phyloP scores from a whole-genome alignment of 2,797 vertebrate genomes.

The Potorous gilbertii region DNA sequence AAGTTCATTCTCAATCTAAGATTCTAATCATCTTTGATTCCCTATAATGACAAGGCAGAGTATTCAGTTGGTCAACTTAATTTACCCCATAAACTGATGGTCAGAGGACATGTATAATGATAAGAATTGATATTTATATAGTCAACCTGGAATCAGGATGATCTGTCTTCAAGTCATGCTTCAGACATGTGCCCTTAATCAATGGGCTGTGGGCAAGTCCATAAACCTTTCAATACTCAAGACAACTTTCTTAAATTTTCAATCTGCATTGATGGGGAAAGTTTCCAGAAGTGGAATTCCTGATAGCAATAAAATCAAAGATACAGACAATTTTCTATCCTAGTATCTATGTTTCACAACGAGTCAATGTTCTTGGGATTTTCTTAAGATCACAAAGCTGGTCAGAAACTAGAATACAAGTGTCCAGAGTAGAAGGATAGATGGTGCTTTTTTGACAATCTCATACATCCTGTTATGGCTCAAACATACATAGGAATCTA shows the following conservation, averaged over 20 bases:
- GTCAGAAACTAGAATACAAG: neutral
- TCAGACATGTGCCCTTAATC: neutral
- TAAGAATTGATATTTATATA: neutral
- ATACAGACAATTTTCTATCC: neutral
- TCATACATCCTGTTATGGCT: neutral
- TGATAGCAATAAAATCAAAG: neutral
- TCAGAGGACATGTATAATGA: neutral
- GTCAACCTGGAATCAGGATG: neutral
- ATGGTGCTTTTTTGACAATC: neutral
- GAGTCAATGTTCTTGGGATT: neutral
- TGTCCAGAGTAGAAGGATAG: neutral
- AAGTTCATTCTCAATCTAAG: neutral
- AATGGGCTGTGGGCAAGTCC: neutral
- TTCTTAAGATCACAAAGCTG: neutral
- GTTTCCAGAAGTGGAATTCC: neutral
- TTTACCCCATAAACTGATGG: neutral
- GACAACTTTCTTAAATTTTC: neutral
- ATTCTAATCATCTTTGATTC: neutral
- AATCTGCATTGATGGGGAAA: neutral
- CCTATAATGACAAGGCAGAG: neutral
- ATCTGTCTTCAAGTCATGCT: neutral
- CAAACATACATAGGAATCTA: neutral
- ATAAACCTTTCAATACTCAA: neutral
- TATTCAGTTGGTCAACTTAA: neutral
- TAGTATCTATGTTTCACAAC: neutral